Evolutionary conservation across 2,797 vertebrate genomes (phyloP).

Genomic region (Sparus aurata): DNA sequence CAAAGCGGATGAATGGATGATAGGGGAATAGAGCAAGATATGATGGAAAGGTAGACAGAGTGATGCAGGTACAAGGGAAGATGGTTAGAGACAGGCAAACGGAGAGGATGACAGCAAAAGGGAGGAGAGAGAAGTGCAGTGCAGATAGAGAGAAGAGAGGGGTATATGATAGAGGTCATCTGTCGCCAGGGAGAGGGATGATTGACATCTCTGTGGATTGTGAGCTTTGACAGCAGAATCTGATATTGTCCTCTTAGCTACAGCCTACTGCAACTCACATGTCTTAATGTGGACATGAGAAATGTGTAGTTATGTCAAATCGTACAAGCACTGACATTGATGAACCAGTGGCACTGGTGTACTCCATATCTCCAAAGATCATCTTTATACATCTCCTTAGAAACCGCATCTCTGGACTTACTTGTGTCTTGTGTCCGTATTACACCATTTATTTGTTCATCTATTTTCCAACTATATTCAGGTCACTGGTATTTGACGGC

Average conservation of each 20-base stretch:
- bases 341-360: not conserved
- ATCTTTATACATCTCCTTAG: conserved; percentile 5
- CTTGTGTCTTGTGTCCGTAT: not conserved
- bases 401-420: not conserved
- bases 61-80: conserved; percentile 36
- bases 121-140: conserved; percentile 38
- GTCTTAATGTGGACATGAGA: conserved; percentile 21
- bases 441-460: not conserved
- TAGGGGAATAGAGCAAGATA: conserved; percentile 25
- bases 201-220: conserved; percentile 71
- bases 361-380: not conserved
- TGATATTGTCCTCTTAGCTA: conserved; percentile 58
- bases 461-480: conserved; percentile 27
- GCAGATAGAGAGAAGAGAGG: conserved; percentile 47
- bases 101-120: conserved; percentile 55
- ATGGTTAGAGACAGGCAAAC: conserved; percentile 52
- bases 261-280: conserved; percentile 44
- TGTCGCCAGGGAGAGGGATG: conserved; percentile 52
- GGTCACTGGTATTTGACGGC: conserved; percentile 9
- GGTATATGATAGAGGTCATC: conserved; percentile 72
- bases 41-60: conserved; percentile 44
- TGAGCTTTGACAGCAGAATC: conserved; percentile 66
- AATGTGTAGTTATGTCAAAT: conserved; percentile 21
- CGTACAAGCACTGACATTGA: conserved; percentile 1
- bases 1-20: conserved; percentile 30